These are phyloP conservation scores for Peromyscus maniculatus DNA, from an alignment of 2,113 vertebrate species.

Conservation along the genomic window DNA sequence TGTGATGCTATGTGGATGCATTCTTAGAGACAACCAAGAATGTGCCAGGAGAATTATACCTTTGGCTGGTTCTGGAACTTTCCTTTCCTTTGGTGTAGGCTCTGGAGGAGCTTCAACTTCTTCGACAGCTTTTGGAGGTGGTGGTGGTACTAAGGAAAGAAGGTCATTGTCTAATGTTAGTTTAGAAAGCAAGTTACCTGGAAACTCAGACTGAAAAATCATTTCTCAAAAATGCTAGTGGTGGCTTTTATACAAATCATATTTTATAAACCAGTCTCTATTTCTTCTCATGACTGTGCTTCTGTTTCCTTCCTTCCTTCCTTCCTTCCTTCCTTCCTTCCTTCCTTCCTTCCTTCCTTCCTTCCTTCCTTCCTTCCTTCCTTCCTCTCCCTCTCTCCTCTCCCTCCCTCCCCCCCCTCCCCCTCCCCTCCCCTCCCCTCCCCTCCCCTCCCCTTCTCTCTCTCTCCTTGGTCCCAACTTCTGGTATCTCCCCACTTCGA, in stretches of 20 bases:
- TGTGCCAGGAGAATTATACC: conserved; percentile 81
- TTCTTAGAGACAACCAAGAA: conserved; percentile 58
- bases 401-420: background rate
- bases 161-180: conserved; percentile 65
- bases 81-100: conserved; percentile 85
- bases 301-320: background rate
- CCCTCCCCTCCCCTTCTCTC: conserved; percentile 15
- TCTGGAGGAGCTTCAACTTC: conserved; percentile 84
- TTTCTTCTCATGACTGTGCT: conserved; percentile 6
- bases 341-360: too few relatives aligned
- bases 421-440: too few relatives aligned
- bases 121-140: conserved; percentile 85
- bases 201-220: conserved; percentile 34
- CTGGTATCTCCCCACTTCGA: background rate
- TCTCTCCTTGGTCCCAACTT: background rate
- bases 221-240: conserved; percentile 39
- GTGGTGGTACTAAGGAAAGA: conserved; percentile 85
- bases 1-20: conserved; percentile 1
- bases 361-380: too few relatives aligned
- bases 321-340: background rate
- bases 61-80: conserved; percentile 86
- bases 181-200: conserved; percentile 19
- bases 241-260: background rate
- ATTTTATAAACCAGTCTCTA: conserved; percentile 45
- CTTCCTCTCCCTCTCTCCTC: too few relatives aligned